A percentile compares a stretch with the other conserved stretches of the same genome.
Conservation (phyloP, 2,797 vertebrate genomes). For the Smutsia temminckii region DNA sequence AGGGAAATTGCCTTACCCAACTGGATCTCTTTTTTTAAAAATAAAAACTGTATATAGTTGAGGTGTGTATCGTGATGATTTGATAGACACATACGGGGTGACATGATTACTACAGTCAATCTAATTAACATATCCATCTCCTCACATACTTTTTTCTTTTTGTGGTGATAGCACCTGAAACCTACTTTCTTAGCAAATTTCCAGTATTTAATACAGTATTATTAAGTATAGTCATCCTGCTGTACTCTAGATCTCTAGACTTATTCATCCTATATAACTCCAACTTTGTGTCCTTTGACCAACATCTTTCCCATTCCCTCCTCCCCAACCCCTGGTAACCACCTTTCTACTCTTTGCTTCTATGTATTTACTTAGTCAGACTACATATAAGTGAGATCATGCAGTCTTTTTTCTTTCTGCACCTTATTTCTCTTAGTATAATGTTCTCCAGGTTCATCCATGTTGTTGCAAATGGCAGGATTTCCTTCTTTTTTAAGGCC, state of each 20-base stretch:
- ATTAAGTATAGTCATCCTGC: background rate
- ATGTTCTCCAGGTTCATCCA: background rate
- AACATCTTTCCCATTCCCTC: background rate
- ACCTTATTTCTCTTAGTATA: background rate
- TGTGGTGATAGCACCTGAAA: background rate
- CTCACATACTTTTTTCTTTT: background rate
- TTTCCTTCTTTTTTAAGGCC: background rate
- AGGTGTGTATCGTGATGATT: background rate
- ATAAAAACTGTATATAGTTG: background rate
- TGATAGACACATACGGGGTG: background rate
- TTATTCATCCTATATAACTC: background rate
- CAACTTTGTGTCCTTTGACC: background rate
- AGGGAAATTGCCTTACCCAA: background rate
- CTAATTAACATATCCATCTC: background rate
- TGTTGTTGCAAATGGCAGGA: background rate
- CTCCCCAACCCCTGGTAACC: background rate
- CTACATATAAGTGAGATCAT: background rate
- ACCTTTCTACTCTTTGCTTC: background rate
- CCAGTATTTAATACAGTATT: background rate
- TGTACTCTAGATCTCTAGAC: background rate
- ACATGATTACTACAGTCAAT: background rate
- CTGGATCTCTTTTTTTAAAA: background rate
- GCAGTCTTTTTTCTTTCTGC: background rate
- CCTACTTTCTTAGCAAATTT: background rate
- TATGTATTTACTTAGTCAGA: background rate